phyloP scores from a whole-genome alignment of 2,888 invertebrate genomes.

The Coelopa pilipes region DNA sequence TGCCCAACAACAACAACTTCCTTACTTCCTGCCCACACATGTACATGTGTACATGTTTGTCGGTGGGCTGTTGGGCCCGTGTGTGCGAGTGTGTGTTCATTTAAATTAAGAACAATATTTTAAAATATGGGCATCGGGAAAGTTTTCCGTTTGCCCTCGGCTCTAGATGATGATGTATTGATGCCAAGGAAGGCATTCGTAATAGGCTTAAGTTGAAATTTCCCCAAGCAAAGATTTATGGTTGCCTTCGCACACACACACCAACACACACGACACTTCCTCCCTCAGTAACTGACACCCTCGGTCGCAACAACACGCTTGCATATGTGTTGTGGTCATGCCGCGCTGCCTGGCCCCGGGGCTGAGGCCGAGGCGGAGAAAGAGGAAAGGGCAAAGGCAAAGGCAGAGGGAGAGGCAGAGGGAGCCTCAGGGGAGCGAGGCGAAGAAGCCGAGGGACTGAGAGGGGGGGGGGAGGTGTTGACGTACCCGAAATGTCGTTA shows the following conservation, averaged over 20 bases:
- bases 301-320: too few relatives aligned
- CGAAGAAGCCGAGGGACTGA: too few relatives aligned
- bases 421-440: too few relatives aligned
- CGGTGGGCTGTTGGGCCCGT: neutral
- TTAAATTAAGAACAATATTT: slow-evolving; percentile 18
- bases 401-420: too few relatives aligned
- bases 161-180: slow-evolving; percentile 41
- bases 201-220: slow-evolving; percentile 46
- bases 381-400: too few relatives aligned
- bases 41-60: neutral
- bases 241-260: neutral
- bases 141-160: slow-evolving; percentile 21
- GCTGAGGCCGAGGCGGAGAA: too few relatives aligned
- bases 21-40: too few relatives aligned
- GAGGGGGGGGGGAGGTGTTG: neutral
- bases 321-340: too few relatives aligned
- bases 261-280: neutral
- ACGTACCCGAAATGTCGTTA: neutral
- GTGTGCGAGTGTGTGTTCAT: neutral
- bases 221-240: slow-evolving; percentile 10
- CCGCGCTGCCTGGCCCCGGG: too few relatives aligned
- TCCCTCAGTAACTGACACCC: too few relatives aligned
- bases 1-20: too few relatives aligned
- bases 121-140: slow-evolving; percentile 11
- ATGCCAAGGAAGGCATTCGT: slow-evolving; percentile 47